Evolutionary conservation across 2,888 invertebrate species (phyloP).

Genomic region (Heliconius erato): DNA sequence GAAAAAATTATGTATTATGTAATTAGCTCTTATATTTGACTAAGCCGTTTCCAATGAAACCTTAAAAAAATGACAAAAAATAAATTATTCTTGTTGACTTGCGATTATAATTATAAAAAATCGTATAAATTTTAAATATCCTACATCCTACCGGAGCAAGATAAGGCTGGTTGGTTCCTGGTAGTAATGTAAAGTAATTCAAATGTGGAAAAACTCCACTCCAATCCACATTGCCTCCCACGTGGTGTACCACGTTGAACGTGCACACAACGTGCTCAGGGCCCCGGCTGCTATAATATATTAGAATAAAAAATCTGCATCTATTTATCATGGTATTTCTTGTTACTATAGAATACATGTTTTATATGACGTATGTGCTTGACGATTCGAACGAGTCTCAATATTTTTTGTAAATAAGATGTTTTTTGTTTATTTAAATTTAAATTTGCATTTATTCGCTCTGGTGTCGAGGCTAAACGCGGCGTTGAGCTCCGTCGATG

Average conservation of each 20-base stretch:
- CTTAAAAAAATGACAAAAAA: too few species aligned
- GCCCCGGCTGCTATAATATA: background rate
- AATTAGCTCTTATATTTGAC: too few species aligned
- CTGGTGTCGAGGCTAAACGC: too few species aligned
- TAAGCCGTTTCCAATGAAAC: too few species aligned
- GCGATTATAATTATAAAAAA: background rate
- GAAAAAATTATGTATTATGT: too few species aligned
- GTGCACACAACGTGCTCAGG: conserved; percentile 17
- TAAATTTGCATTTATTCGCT: background rate
- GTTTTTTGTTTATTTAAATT: background rate
- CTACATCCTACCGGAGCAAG: background rate
- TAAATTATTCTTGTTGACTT: too few species aligned
- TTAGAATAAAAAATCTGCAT: conserved; percentile 18
- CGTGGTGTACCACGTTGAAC: conserved; percentile 1
- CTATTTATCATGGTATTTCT: conserved; percentile 14
- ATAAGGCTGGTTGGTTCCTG: background rate
- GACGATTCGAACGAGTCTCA: background rate
- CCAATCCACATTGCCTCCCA: conserved; percentile 18
- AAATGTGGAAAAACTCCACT: conserved; percentile 1
- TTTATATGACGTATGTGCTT: background rate
- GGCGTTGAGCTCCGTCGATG: too few species aligned
- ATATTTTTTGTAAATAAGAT: background rate
- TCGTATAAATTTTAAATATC: background rate
- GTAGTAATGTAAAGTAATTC: conserved; percentile 14
- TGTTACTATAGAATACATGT: background rate